Conservation (phyloP, 2,888 invertebrate genomes). For the Drosophila atroscutellata region DNA sequence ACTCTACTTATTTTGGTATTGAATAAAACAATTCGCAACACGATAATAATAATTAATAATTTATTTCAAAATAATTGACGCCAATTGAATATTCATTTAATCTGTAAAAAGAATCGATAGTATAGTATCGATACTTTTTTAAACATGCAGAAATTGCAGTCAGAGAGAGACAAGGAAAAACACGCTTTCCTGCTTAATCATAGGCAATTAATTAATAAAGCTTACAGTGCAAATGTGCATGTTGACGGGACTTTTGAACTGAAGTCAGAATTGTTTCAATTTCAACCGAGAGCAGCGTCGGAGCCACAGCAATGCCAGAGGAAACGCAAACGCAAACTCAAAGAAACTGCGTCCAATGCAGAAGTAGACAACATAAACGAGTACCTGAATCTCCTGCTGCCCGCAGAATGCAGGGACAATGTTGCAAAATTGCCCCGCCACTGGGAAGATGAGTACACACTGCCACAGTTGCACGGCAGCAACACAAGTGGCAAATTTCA, state of each 20-base stretch:
- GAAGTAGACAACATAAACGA: slow-evolving; percentile 24
- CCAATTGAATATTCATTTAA: background rate
- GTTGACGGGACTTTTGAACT: slow-evolving; percentile 47
- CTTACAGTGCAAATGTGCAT: slow-evolving; percentile 39
- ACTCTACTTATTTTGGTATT: background rate
- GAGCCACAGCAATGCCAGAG: slow-evolving; percentile 2
- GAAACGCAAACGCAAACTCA: slow-evolving; percentile 50
- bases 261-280: slow-evolving; percentile 69
- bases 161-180: slow-evolving; percentile 20
- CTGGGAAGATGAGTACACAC: slow-evolving; percentile 76
- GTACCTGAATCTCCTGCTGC: slow-evolving; percentile 50
- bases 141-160: slow-evolving; percentile 61
- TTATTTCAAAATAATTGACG: background rate
- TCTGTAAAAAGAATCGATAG: background rate
- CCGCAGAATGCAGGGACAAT: background rate
- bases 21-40: background rate
- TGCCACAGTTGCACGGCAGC: slow-evolving; percentile 86
- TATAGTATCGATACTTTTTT: slow-evolving; percentile 15
- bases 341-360: background rate
- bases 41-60: background rate
- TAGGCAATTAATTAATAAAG: slow-evolving; percentile 67
- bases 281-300: slow-evolving; percentile 50
- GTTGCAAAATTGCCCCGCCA: slow-evolving; percentile 47
- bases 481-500: slow-evolving; percentile 86
- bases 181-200: slow-evolving; percentile 76